Percentiles rank a stretch among this genome's conserved stretches.
These are phyloP conservation scores for Spilarctia lutea DNA, from an alignment of 2,888 invertebrate species.

Conservation along the genomic window DNA sequence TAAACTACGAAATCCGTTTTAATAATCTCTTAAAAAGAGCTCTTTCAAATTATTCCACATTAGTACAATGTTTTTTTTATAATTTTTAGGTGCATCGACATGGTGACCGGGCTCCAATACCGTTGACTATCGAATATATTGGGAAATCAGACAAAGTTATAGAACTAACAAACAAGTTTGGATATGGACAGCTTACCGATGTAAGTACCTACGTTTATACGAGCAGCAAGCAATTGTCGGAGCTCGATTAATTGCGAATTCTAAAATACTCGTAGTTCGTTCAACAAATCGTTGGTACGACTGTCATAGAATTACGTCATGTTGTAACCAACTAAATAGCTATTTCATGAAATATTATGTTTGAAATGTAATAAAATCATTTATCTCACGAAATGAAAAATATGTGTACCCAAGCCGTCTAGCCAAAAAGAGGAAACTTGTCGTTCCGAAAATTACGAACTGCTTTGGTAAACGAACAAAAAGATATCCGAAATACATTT, in stretches of 20 bases:
- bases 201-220: slow-evolving; percentile 41
- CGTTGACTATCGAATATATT: slow-evolving; percentile 26
- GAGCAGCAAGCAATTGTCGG: not conserved
- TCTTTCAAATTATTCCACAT: too few species aligned
- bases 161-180: slow-evolving; percentile 46
- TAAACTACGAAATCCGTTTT: too few species aligned
- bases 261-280: not conserved
- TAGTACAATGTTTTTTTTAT: not conserved
- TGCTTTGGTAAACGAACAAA: too few species aligned
- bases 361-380: too few species aligned
- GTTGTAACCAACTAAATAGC: not conserved
- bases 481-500: too few species aligned
- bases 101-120: slow-evolving; percentile 61
- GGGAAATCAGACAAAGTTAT: slow-evolving; percentile 43
- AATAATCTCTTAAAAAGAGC: too few species aligned
- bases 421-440: too few species aligned
- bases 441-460: too few species aligned
- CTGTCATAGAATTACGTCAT: not conserved
- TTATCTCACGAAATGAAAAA: too few species aligned
- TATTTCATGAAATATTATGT: too few species aligned
- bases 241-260: not conserved
- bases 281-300: not conserved
- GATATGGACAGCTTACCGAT: slow-evolving; percentile 63
- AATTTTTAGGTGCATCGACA: slow-evolving; percentile 59
- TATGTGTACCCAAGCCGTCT: too few species aligned